These are phyloP conservation scores for Andrena praecox DNA, from an alignment of 2,888 invertebrate genomes.

Conservation along the genomic window DNA sequence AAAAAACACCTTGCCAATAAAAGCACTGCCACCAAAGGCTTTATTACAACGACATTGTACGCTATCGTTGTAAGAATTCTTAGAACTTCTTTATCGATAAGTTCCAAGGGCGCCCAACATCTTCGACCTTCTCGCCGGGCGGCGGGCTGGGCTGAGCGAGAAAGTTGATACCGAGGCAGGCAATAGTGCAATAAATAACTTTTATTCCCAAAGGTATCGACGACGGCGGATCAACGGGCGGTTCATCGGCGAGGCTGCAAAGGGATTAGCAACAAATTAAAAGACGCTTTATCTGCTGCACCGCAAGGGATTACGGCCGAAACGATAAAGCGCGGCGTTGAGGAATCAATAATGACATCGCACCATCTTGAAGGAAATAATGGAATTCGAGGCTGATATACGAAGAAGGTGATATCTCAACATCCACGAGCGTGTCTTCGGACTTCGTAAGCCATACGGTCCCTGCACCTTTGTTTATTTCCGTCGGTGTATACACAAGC, in stretches of 20 bases:
- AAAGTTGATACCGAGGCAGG: conserved; percentile 5
- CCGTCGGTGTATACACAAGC: too few species aligned
- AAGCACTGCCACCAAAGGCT: neutral
- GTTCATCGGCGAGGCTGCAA: neutral
- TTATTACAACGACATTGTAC: neutral
- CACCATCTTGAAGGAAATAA: neutral
- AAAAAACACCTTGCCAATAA: neutral
- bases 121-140: neutral
- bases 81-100: conserved; percentile 7
- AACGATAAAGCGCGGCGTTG: conserved; percentile 12
- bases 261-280: conserved; percentile 23
- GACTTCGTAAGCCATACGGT: neutral
- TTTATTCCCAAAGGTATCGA: neutral
- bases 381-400: neutral
- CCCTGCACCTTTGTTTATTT: neutral
- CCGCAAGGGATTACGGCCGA: neutral
- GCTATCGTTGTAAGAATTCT: conserved; percentile 1
- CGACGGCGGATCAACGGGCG: neutral
- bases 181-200: conserved; percentile 13
- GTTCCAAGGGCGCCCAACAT: neutral
- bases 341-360: neutral
- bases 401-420: neutral
- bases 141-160: neutral
- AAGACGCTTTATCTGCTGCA: neutral
- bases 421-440: neutral